phyloP scores from a whole-genome alignment of 64 coral and sea anemone genomes.

The Platygyra sinensis region DNA sequence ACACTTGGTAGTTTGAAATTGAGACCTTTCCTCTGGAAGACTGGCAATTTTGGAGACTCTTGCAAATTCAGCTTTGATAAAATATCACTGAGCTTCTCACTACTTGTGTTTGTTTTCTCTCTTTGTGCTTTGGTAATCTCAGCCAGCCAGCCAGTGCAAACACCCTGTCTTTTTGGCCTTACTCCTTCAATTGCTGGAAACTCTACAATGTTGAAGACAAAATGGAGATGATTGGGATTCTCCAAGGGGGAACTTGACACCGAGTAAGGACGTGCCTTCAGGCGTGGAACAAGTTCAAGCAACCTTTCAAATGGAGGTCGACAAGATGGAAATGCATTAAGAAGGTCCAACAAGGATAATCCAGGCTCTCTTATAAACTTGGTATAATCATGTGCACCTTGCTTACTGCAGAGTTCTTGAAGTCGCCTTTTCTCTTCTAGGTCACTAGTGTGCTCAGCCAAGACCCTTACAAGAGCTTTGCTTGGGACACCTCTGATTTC shows the following conservation, averaged over 20 bases:
- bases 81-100: not conserved
- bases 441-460: slow-evolving; percentile 59
- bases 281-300: slow-evolving; percentile 56
- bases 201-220: slow-evolving; percentile 93
- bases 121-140: slow-evolving; percentile 32
- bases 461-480: slow-evolving; percentile 79
- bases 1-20: slow-evolving; percentile 79
- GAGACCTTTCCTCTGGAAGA: slow-evolving; percentile 65
- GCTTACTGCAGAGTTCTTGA: slow-evolving; percentile 95
- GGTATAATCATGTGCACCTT: slow-evolving; percentile 77
- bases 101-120: not conserved
- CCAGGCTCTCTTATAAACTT: slow-evolving; percentile 67
- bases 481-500: slow-evolving; percentile 89
- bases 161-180: slow-evolving; percentile 59
- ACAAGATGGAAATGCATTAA: slow-evolving; percentile 85
- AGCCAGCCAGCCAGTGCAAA: slow-evolving; percentile 94
- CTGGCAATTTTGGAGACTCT: slow-evolving; percentile 36
- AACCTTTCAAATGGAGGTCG: slow-evolving; percentile 85
- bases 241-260: slow-evolving; percentile 90
- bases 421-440: slow-evolving; percentile 77
- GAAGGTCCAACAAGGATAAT: slow-evolving; percentile 81
- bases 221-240: slow-evolving; percentile 60
- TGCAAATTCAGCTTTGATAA: slow-evolving; percentile 45
- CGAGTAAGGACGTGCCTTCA: slow-evolving; percentile 89
- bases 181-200: slow-evolving; percentile 64